A percentile compares a stretch with the other conserved stretches of the same genome.
These are phyloP conservation scores for Caenorhabditis latens DNA, from an alignment of 1,140 invertebrate species.

Conservation along the genomic window DNA sequence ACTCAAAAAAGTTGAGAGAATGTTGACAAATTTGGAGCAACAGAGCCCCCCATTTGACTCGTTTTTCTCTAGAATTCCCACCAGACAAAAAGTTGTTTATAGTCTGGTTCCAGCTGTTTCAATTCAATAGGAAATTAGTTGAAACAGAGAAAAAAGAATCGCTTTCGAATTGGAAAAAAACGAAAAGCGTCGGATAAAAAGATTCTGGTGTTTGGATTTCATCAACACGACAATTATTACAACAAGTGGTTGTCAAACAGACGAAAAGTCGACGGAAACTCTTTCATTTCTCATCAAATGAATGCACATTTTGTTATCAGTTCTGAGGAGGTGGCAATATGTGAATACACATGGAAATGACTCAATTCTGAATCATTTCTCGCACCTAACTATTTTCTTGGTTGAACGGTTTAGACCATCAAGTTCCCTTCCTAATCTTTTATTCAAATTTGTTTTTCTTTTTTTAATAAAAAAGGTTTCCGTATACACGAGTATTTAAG, in stretches of 20 bases:
- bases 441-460: background rate
- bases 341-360: background rate
- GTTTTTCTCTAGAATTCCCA: constrained; percentile 39
- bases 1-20: background rate
- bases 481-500: background rate
- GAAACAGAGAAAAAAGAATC: background rate
- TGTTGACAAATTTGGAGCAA: constrained; percentile 8
- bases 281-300: constrained; percentile 21
- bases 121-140: background rate
- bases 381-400: background rate
- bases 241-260: constrained; percentile 46
- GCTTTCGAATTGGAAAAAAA: background rate
- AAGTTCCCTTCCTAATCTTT: background rate
- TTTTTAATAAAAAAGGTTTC: no score
- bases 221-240: constrained; percentile 37
- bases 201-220: background rate
- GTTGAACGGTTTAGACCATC: background rate
- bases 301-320: constrained; percentile 51
- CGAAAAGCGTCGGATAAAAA: background rate
- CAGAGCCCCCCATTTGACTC: background rate
- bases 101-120: constrained; percentile 39
- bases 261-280: constrained; percentile 32
- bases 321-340: constrained; percentile 3
- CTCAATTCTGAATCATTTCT: constrained; percentile 10
- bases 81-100: constrained; percentile 16